Base-by-base conservation (phyloP, 2,888 invertebrate species). In the Patella caerulea region DNA sequence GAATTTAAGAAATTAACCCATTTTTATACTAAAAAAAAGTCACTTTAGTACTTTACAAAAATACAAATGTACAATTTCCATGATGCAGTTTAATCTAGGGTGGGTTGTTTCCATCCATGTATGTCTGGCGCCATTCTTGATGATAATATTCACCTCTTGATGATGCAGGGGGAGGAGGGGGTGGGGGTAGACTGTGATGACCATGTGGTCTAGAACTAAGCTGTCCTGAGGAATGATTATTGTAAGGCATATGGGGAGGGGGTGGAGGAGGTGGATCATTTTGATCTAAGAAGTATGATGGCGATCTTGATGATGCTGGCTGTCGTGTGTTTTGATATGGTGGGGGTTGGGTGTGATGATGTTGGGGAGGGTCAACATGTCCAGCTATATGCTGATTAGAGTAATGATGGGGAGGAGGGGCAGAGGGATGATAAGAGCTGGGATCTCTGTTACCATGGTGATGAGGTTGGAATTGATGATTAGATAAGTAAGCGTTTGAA, bases 221-320 rank as follows among this genome's bases (percentile, higher is more conserved):
- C n/a, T 24, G 52, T 11, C 34, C 3, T 12, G 53, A 7, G 70
- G 75, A n/a, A 15, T n/a, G 52, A 19, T 29, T 72, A 72, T 52
- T 73, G 78, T 72, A 71, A 78, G 78, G 69, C 56, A 77, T 70
- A 78, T 77, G 54, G 71, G 79, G 9, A 81, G 80, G 56, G 76
- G 78, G 4, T 80, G 80, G 15, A 78, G 81, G 3, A 82, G 79
- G 29, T 77, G 81, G 2, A 80, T 78, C 24, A 81, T 78, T 19
- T 74, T 74, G 15, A 78, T 65, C 59, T 78, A 80, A n/a, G 72
- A 72, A 24, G 78, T 75, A 74, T 77, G 77, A n/a, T 77, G 79
- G 72, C 76, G 77, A 19, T 74, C 52, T 24, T 74, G 77, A n/a
- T 69, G 78, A 65, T 76, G 80, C 29, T 74, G 45, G 45, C 56